phyloP scores from a whole-genome alignment of 2,797 vertebrate species.

The Leucoraja ocellata region DNA sequence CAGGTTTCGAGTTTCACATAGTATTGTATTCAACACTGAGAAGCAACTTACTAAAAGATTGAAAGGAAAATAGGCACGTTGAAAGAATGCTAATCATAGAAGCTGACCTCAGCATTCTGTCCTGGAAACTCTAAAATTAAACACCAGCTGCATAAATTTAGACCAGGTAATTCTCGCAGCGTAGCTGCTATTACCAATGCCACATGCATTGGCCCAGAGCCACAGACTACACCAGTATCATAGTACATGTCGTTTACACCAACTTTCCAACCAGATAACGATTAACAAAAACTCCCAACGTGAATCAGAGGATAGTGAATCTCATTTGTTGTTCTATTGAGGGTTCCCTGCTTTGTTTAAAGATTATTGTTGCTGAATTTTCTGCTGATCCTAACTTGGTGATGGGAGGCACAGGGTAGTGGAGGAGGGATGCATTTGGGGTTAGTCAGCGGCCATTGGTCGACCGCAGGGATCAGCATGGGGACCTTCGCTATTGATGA shows the following conservation, averaged over 20 bases:
- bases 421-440: too few relatives aligned
- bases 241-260: neutral
- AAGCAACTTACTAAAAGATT: neutral
- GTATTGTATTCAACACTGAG: neutral
- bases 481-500: too few relatives aligned
- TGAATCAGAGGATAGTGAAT: neutral
- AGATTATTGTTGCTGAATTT: neutral
- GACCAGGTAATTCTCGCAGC: neutral
- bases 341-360: neutral
- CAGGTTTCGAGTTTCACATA: neutral
- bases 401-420: too few relatives aligned
- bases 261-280: neutral
- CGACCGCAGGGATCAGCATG: too few relatives aligned
- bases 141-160: slow-evolving; percentile 5
- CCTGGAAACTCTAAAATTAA: slow-evolving; percentile 21
- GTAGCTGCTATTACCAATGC: neutral
- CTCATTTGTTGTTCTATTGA: neutral
- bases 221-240: neutral
- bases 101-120: neutral
- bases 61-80: neutral
- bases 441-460: too few relatives aligned
- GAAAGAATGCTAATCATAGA: neutral
- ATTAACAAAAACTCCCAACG: neutral
- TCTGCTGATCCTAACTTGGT: too few relatives aligned
- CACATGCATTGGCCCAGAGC: neutral